phyloP scores from a whole-genome alignment of 2,888 invertebrate genomes.

The Spisula solida region DNA sequence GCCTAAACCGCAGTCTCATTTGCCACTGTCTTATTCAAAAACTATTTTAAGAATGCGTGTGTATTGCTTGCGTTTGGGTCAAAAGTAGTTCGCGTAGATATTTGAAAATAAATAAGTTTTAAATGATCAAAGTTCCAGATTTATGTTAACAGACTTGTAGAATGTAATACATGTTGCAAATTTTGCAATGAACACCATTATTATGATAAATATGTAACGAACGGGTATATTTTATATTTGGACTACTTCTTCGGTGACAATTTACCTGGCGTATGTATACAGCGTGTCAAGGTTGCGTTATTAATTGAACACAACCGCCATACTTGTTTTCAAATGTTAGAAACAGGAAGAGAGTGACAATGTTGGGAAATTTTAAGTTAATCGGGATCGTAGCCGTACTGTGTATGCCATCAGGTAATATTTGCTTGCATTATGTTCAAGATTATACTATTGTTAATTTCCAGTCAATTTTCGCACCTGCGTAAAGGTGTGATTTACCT shows the following conservation, averaged over 20 bases:
- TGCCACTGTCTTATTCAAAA: conserved; percentile 1
- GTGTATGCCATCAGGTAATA: conserved; percentile 9
- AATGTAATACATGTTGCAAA: neutral
- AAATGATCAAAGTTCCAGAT: neutral
- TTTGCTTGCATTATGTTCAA: neutral
- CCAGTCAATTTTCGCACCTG: neutral
- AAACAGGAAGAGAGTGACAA: conserved; percentile 47
- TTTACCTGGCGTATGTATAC: conserved; percentile 61
- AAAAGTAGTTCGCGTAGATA: conserved; percentile 42
- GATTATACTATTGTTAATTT: neutral
- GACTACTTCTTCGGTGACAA: conserved; percentile 37
- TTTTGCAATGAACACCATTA: neutral
- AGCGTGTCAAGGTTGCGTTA: conserved; percentile 56
- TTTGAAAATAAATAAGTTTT: neutral
- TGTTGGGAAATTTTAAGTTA: conserved; percentile 21
- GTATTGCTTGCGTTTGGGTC: conserved; percentile 21
- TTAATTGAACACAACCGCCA: conserved; percentile 44
- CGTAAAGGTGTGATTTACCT: neutral
- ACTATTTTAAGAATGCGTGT: conserved; percentile 49
- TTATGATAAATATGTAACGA: neutral
- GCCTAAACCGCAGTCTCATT: neutral
- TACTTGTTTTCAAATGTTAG: conserved; percentile 57
- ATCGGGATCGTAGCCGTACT: neutral
- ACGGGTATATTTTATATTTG: neutral
- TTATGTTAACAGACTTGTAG: neutral